Evolutionary conservation across 2,113 vertebrate species (phyloP).

Genomic region (Todiramphus chloris): DNA sequence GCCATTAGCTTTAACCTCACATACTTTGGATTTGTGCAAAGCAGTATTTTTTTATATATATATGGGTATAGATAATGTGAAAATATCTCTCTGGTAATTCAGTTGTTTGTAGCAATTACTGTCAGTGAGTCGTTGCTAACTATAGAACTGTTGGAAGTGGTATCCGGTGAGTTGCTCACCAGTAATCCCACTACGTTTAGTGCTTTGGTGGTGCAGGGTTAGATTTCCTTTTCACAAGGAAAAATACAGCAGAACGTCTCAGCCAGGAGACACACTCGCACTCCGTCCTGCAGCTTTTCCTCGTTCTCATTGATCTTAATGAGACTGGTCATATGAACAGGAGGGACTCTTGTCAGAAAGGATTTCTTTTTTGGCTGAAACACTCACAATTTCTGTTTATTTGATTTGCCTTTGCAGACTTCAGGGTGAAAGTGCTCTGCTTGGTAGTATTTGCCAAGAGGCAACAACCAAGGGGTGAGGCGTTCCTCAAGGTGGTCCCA

Average conservation of each 20-base stretch:
- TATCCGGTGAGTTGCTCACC: not conserved
- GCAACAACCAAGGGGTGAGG: not conserved
- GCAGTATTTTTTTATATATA: not conserved
- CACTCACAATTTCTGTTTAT: not conserved
- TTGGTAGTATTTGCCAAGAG: not conserved
- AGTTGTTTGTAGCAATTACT: not conserved
- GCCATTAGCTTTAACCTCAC: slow-evolving; percentile 46
- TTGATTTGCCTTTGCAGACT: not conserved
- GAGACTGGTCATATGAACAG: not conserved
- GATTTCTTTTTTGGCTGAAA: not conserved
- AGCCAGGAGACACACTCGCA: not conserved
- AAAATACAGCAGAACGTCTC: slow-evolving; percentile 3
- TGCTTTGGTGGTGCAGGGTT: not conserved
- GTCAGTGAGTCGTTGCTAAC: not conserved
- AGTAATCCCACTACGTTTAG: not conserved
- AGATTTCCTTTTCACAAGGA: slow-evolving; percentile 27
- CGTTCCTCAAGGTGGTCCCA: not conserved
- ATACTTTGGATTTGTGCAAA: slow-evolving; percentile 7
- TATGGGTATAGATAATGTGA: not conserved
- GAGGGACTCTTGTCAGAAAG: not conserved
- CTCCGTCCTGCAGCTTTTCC: slow-evolving; percentile 17
- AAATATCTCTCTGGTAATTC: not conserved
- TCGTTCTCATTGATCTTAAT: not conserved
- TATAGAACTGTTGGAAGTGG: not conserved
- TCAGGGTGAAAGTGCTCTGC: not conserved